These are phyloP conservation scores for Acleris laterana DNA, from an alignment of 2,888 invertebrate species.

Conservation along the genomic window DNA sequence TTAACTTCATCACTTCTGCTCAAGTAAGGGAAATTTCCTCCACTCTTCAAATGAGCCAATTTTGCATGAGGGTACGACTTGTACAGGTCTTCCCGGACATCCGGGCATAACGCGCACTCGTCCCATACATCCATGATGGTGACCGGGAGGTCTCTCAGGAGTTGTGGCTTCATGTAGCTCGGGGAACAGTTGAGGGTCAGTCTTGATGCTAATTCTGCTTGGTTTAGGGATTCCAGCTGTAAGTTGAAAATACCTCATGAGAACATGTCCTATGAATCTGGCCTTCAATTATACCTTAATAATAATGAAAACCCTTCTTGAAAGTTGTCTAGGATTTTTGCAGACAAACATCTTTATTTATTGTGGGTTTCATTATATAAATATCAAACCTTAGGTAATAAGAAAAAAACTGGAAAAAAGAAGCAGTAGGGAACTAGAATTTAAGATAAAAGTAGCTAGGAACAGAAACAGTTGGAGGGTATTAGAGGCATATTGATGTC, in stretches of 20 bases:
- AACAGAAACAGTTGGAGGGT: too few species aligned
- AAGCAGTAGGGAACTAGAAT: too few species aligned
- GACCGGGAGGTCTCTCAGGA: slow-evolving; percentile 87
- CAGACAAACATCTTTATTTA: too few species aligned
- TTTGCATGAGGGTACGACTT: slow-evolving; percentile 94
- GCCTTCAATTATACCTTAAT: too few species aligned
- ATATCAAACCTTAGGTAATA: too few species aligned
- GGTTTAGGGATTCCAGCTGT: slow-evolving; percentile 92
- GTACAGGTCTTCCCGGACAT: slow-evolving; percentile 92
- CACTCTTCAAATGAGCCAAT: slow-evolving; percentile 93
- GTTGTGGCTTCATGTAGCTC: slow-evolving; percentile 91
- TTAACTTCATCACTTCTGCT: slow-evolving; percentile 95
- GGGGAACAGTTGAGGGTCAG: slow-evolving; percentile 93
- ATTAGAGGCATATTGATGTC: too few species aligned
- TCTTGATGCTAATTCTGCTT: slow-evolving; percentile 93
- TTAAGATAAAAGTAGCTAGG: too few species aligned
- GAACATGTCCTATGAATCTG: too few species aligned
- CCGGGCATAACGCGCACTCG: slow-evolving; percentile 91
- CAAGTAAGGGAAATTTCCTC: slow-evolving; percentile 96
- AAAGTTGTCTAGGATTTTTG: too few species aligned
- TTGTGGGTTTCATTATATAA: too few species aligned
- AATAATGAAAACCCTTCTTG: too few species aligned
- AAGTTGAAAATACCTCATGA: slow-evolving; percentile 48
- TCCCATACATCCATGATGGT: slow-evolving; percentile 96
- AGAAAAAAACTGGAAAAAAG: too few species aligned